Evolutionary conservation across 2,113 vertebrate genomes (phyloP).

Genomic region (Phycodurus eques): DNA sequence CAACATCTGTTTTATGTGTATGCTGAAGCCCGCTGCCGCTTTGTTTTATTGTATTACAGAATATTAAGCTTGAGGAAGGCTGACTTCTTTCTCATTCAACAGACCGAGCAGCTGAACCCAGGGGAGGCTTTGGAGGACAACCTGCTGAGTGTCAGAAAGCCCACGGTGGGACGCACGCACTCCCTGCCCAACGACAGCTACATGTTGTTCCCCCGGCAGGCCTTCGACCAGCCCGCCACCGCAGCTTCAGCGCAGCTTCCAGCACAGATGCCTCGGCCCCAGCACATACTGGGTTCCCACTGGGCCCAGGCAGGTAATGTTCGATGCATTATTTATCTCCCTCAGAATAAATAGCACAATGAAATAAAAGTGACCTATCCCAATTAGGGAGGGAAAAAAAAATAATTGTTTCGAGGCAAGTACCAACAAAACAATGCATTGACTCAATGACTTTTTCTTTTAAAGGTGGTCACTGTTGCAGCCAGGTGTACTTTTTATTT

Average conservation of each 20-base stretch:
- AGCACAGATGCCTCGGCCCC: conserved; percentile 70
- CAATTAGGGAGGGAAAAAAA: too few relatives aligned
- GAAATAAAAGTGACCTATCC: neutral
- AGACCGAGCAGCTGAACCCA: conserved; percentile 69
- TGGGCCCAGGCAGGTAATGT: conserved; percentile 58
- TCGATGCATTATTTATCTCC: neutral
- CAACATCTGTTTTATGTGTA: conserved; percentile 52
- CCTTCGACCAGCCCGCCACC: conserved; percentile 14
- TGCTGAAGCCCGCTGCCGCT: conserved; percentile 49
- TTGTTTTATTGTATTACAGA: conserved; percentile 27
- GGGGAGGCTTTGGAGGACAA: conserved; percentile 66
- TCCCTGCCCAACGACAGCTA: conserved; percentile 97
- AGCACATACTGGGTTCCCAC: conserved; percentile 55
- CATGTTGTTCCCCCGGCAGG: conserved; percentile 80
- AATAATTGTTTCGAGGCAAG: too few relatives aligned
- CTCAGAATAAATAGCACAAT: neutral
- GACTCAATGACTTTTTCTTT: too few relatives aligned
- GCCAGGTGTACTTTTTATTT: neutral
- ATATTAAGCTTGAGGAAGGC: conserved; percentile 3
- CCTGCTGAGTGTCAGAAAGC: conserved; percentile 84
- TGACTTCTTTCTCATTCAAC: conserved; percentile 35
- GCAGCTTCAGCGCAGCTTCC: conserved; percentile 44
- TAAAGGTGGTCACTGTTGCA: neutral
- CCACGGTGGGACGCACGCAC: conserved; percentile 88
- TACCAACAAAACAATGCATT: too few relatives aligned